Evolutionary conservation across 2,888 invertebrate species (phyloP), one percentile per base, ranked within the genome.

Genomic region (Maniola hyperantus): DNA sequence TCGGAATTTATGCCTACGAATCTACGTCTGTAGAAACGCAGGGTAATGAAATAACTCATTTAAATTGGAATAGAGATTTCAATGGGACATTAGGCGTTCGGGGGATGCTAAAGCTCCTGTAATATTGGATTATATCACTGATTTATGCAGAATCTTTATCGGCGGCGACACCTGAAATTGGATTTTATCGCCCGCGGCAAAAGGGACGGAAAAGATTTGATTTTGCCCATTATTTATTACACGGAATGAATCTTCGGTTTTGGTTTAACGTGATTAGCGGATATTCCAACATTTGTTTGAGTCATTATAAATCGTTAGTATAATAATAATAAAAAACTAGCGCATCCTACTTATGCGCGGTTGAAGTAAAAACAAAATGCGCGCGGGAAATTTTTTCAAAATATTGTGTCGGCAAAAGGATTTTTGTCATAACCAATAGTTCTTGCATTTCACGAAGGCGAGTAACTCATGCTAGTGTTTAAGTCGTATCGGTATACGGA

Each of bases 71-170:
- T 90, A 89, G 88, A 88, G 85, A 83, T 84, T 89, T 85, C 84
- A 89, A 87, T 87, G 86, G 86, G 85, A 88, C 89, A 91, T 91
- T 91, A 89, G 86, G 83, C 79, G 80, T 75, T 74, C 53, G 53
- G 77, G 46, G 82, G 80, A 79, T 80, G 82, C 82, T 85, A 86
- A 88, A 88, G 84, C 82, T 83, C 79, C 62, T 82, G 83, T 88
- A 87, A 87, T 91, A 92, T 91, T 86, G 89, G 90, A 91, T 91
- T 91, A 91, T 57, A 57, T 85, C 84, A 79, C 84, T 91, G 91
- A 92, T 92, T 92, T 92, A 92, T 92, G 91, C 86, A 84, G 85
- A 89, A 89, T 90, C 90, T 90, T 90, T 90, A 89, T 90, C 90
- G 85, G 77, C 69, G 77, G 77, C 80, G 84, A 84, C 88, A 89